Evolutionary conservation across 2,888 invertebrate genomes (phyloP), one percentile per base, ranked within the genome.

Genomic region (Leptinotarsa juncta): DNA sequence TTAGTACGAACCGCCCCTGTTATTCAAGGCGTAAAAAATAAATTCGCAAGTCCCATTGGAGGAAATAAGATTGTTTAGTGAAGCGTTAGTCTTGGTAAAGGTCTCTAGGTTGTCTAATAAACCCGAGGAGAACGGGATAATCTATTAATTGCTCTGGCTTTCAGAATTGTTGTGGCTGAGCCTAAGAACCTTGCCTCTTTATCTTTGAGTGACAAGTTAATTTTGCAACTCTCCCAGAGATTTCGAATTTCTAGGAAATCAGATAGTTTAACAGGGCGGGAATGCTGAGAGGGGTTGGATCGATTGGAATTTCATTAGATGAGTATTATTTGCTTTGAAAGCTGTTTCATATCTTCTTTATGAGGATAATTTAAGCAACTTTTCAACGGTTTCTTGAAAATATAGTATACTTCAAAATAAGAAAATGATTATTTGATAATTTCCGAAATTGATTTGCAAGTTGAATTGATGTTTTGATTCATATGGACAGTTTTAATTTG

Each of bases 151-250:
- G 76, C 70, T 53, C 49, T 62, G 72, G 70, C 72, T 55, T 65
- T 72, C 62, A 49, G 65, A 53, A 70, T 66, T 66, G 51, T 70
- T 51, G 70, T 57, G 71, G 74, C 74, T 75, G 57, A 69, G 60
- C 53, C 65, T 50, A 42, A 51, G 42, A 73, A 50, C 67, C 60
- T 66, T 50, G 60, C 69, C 55, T 53, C 73, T 48, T 65, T 65
- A 60, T 65, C 68, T 75, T 65, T 70, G 72, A 75, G 70, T 73
- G 75, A 75, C 75, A 75, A 75, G 72, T 75, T 75, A 75, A 75
- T 75, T 75, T 70, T 32, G 62, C 26, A 62, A 62, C 62, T 62
- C n/a, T 32, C 26, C 4, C 42, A 5, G n/a, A 62, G 32, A 62
- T 15, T 62, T 62, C 62, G n/a, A 32, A 26, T 42, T 62, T 20